Evolutionary conservation across 2,113 vertebrate species (phyloP).

Genomic region (Sylvilagus bachmani): DNA sequence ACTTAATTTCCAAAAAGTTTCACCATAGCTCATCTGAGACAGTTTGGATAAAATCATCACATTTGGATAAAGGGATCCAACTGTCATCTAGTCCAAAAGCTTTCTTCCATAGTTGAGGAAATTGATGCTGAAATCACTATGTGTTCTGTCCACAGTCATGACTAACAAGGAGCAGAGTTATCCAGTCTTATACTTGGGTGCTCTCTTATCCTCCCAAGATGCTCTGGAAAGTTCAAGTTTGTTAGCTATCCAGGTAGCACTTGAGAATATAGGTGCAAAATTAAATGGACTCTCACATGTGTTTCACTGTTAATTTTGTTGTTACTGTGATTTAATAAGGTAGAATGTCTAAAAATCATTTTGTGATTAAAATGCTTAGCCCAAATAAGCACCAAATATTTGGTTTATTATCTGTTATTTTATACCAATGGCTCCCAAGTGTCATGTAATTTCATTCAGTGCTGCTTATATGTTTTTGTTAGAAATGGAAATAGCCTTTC

Average conservation of each 20-base stretch:
- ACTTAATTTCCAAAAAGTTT: conserved; percentile 15
- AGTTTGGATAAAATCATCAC: neutral
- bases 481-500: neutral
- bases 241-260: neutral
- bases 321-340: neutral
- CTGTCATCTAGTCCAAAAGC: neutral
- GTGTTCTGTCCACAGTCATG: neutral
- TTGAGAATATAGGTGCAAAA: neutral
- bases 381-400: neutral
- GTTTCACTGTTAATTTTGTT: neutral
- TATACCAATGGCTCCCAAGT: too few relatives aligned
- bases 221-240: neutral
- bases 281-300: neutral
- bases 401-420: neutral
- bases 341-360: conserved; percentile 20
- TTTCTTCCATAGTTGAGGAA: neutral
- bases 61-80: neutral
- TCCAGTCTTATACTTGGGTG: neutral
- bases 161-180: neutral
- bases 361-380: neutral
- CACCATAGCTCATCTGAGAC: neutral
- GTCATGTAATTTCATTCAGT: neutral
- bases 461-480: neutral
- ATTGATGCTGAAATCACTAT: neutral
- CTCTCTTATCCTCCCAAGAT: neutral